Percentiles rank a stretch among this genome's conserved stretches.
Conservation (phyloP, 2,113 vertebrate species). For the Mystacornis crossleyi region DNA sequence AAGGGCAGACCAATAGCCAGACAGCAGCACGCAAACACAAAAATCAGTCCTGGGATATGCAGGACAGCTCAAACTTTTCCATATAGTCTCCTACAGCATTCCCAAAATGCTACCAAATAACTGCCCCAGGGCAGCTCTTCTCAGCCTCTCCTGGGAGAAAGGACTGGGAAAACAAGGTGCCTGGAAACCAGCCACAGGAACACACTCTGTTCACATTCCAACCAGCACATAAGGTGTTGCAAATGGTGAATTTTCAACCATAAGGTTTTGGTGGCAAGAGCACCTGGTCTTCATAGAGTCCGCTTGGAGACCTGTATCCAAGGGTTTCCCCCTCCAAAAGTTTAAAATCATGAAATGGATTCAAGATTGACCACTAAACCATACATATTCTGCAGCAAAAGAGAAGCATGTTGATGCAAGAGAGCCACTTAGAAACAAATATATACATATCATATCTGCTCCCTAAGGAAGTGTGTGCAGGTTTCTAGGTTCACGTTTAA, state of each 20-base stretch:
- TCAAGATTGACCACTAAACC: conserved; percentile 56
- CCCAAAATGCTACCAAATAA: not conserved
- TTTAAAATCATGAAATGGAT: conserved; percentile 53
- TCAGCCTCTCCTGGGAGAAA: not conserved
- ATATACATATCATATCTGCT: not conserved
- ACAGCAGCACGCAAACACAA: not conserved
- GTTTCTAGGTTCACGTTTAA: not conserved
- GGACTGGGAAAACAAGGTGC: not conserved
- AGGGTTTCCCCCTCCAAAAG: not conserved
- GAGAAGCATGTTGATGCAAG: conserved; percentile 7
- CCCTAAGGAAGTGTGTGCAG: not conserved
- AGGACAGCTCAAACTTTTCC: not conserved
- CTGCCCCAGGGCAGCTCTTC: not conserved
- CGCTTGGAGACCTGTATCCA: not conserved
- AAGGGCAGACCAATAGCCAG: not conserved
- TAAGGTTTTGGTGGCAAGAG: not conserved
- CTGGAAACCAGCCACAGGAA: not conserved
- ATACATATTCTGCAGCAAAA: not conserved
- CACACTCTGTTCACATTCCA: not conserved
- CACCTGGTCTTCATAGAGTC: not conserved
- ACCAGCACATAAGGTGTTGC: not conserved
- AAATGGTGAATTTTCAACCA: not conserved
- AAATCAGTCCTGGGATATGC: not conserved
- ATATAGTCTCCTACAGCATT: not conserved
- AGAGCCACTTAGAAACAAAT: not conserved